Conservation (phyloP, 2,888 invertebrate genomes). For the Rhogogaster chlorosoma region DNA sequence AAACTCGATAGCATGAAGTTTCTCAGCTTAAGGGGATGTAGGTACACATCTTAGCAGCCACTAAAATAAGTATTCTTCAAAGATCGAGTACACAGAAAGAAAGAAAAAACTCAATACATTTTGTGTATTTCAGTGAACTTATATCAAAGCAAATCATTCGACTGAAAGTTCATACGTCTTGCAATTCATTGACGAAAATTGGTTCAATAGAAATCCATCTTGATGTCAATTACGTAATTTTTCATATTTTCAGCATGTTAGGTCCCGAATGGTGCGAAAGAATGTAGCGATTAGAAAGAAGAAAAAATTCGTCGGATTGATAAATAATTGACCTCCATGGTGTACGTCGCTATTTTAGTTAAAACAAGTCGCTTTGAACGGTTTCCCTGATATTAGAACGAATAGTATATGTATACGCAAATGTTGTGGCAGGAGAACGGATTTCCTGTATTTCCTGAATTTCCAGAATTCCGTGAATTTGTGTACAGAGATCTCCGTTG, state of each 20-base stretch:
- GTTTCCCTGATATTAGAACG: not conserved
- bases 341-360: not conserved
- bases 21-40: not conserved
- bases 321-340: not conserved
- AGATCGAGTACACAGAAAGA: not conserved
- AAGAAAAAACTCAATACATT: not conserved
- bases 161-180: not conserved
- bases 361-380: not conserved
- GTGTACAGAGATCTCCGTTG: conserved; percentile 46
- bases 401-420: not conserved
- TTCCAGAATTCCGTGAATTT: conserved; percentile 43
- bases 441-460: conserved; percentile 48
- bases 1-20: conserved; percentile 13
- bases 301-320: not conserved
- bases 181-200: not conserved
- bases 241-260: not conserved
- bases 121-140: not conserved
- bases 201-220: not conserved
- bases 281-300: not conserved
- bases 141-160: not conserved
- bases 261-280: not conserved
- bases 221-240: not conserved
- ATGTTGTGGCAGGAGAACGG: conserved; percentile 19
- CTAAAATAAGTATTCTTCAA: not conserved
- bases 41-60: not conserved